Evolutionary conservation across 2,113 vertebrate species (phyloP), one percentile per base, ranked within the genome.

Genomic region (Caranx ignobilis): DNA sequence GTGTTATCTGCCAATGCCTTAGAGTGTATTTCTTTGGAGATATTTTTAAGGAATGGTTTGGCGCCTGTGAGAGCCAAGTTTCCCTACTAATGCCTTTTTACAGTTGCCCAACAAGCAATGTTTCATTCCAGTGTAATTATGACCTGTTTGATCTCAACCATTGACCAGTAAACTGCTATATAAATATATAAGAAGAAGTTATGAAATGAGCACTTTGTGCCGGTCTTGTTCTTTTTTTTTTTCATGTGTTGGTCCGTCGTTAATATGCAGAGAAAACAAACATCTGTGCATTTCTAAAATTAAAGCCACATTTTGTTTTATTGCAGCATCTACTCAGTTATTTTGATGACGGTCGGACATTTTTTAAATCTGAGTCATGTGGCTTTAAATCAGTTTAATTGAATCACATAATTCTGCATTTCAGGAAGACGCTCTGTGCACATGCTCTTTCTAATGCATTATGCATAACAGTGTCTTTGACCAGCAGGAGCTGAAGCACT

Each of bases 1-100:
- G 87, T 92, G 83, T 91, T 62, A 67, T 85, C 79, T 91, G 85
- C 87, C 83, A 66, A 90, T 78, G 89, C 91, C 91, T 90, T 92
- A 87, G 85, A 81, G 77, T 81, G 87, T 82, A 12, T 82, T 90
- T 82, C 71, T 77, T 82, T 78, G 71, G 70, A 88, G 73, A 84
- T 81, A 43, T 87, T 89, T 88, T 85, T 71, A 82, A 84, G 70
- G 80, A 81, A 71, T 57, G 83, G 55, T 77, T 74, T 77, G 64
- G 65, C 47, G 4, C 67, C 68, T 39, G 67, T 81, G 79, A 80
- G 48, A 83, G 75, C 71, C 79, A 76, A 71, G 55, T 82, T 83
- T 81, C 83, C 82, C 77, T 73, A 45, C 61, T 84, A 74, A 87
- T 71, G 79, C 87, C 82, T 90, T 92, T 91, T 86, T 90, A 91